phyloP scores from a whole-genome alignment of 2,888 invertebrate species.

The Podabrus alpinus region DNA sequence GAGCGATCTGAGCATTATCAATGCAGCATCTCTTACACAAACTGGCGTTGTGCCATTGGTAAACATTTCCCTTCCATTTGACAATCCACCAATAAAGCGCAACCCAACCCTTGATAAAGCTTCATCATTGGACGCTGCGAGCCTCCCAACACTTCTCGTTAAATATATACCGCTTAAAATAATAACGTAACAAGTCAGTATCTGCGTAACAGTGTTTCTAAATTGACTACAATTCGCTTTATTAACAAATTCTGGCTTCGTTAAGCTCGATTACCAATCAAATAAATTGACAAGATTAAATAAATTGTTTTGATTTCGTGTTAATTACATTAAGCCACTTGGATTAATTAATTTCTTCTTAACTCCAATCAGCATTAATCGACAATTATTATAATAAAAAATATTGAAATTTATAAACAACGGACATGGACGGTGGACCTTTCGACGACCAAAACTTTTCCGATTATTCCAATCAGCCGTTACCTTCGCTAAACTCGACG shows the following conservation, averaged over 20 bases:
- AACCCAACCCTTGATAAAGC: conserved; percentile 17
- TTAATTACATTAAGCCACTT: conserved; percentile 40
- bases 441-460: conserved; percentile 82
- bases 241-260: conserved; percentile 32
- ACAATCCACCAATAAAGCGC: conserved; percentile 18
- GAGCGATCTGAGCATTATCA: conserved; percentile 18
- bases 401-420: conserved; percentile 19
- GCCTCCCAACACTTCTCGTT: conserved; percentile 53
- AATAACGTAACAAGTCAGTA: conserved; percentile 56
- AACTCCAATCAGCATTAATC: conserved; percentile 17
- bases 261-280: conserved; percentile 46
- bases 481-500: conserved; percentile 53
- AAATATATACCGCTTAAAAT: conserved; percentile 59
- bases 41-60: conserved; percentile 20
- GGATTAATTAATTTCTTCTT: conserved; percentile 33
- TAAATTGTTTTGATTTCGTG: conserved; percentile 52
- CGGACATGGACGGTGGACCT: conserved; percentile 69
- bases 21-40: conserved; percentile 18
- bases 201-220: conserved; percentile 45
- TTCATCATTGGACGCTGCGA: conserved; percentile 16
- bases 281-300: conserved; percentile 46
- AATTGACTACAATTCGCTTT: conserved; percentile 46
- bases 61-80: conserved; percentile 20
- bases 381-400: conserved; percentile 2
- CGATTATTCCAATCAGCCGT: conserved; percentile 68